Evolutionary conservation across 1,140 invertebrate species (phyloP).

Genomic region (Lamellibrachia luymesi): DNA sequence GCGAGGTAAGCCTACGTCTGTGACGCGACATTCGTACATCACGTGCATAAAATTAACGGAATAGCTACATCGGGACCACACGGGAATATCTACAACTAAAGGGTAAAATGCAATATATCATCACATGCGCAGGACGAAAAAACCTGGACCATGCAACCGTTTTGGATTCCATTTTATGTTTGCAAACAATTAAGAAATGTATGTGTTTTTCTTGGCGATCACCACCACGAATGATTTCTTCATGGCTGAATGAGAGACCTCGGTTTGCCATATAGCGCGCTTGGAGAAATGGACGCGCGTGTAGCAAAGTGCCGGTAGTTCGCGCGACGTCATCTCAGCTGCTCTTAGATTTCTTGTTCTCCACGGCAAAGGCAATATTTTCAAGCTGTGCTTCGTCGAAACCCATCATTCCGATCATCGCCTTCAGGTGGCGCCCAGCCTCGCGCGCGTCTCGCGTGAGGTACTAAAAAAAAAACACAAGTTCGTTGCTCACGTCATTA

Average conservation of each 20-base stretch:
- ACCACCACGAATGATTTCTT: not conserved
- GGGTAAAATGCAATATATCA: not conserved
- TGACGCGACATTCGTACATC: not conserved
- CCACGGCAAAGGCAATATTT: not conserved
- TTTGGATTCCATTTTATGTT: not conserved
- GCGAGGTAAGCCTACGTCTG: not conserved
- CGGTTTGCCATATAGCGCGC: not conserved
- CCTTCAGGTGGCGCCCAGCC: not conserved
- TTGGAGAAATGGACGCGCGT: not conserved
- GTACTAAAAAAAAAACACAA: not conserved
- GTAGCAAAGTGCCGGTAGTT: not conserved
- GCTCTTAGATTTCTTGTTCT: not conserved
- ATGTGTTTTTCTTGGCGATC: not conserved
- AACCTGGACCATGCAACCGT: too few species aligned
- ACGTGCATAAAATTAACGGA: not conserved
- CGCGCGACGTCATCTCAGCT: not conserved
- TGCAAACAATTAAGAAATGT: not conserved
- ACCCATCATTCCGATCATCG: not conserved
- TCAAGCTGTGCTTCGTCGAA: not conserved
- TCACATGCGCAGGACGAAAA: not conserved
- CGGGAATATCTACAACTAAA: not conserved
- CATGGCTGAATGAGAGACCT: not conserved
- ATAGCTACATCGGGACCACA: not conserved
- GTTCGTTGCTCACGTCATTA: not conserved
- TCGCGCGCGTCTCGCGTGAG: conserved; percentile 1